Evolutionary conservation across 2,113 vertebrate genomes (phyloP), one percentile per base, ranked within the genome.

Genomic region (Actinemys pallida): DNA sequence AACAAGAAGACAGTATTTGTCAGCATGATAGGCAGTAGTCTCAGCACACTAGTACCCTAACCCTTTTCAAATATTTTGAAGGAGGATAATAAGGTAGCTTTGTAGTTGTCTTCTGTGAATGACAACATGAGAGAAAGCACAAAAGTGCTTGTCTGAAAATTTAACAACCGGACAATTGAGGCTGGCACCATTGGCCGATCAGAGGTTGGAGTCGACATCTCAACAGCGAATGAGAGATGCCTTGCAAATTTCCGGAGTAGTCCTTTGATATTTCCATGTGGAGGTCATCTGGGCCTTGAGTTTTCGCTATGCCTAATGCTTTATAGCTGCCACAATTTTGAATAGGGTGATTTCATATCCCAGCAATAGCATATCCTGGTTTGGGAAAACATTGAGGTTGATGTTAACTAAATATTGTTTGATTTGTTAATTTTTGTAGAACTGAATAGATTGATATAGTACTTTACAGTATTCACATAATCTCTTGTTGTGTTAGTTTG

Each of bases 1-100:
- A 83, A 59, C 1, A n/a, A 56, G 94, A 94, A 96, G 76, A 95
- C 88, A 94, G 69, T 83, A 86, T 95, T 96, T 59, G 83, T 92
- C 81, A 93, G 95, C 91, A 96, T 9, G 69, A 82, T 84, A 84
- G 94, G 87, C 25, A 91, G 52, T n/a, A 93, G 83, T 47, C 78
- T 94, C 83, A 81, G 89, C 89, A 52, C 89, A 90, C 90, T 52
- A 92, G 83, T 76, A 89, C 52, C 22, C 87, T 91, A 92, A 95
- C 83, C 93, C 35, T 1, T 2, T 52, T 53, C 52, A 53, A 53
- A 35, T 50, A 14, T 54, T 90, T 65, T 76, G 17, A 20, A 89
- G 93, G 93, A 96, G 62, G 76, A 84, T n/a, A 47, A 81, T 0
- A 4, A 93, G 90, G 86, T 93, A 72, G 88, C 57, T 87, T 29